A percentile compares a stretch with the other conserved stretches of the same genome.
phyloP scores from a whole-genome alignment of 1,140 invertebrate species.

The Drosophila mauritiana region DNA sequence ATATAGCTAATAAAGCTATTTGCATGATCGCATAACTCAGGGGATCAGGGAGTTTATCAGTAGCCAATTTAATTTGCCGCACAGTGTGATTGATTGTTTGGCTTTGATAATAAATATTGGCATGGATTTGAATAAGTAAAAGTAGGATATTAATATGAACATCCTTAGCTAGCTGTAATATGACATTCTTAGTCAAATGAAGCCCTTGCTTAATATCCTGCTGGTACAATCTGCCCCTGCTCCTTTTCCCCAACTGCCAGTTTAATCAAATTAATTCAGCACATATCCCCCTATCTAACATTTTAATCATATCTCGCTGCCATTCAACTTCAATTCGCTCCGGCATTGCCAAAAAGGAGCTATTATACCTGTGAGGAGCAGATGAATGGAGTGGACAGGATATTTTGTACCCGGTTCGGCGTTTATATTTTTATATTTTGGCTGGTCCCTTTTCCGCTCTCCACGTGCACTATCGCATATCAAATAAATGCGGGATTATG shows the following conservation, averaged over 20 bases:
- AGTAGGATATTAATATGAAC: too few relatives aligned
- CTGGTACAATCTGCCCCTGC: not conserved
- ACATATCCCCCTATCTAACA: constrained; percentile 42
- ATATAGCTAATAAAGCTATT: not conserved
- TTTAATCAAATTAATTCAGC: constrained; percentile 54
- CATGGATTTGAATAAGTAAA: too few relatives aligned
- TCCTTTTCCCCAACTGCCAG: not conserved
- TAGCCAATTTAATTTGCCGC: not conserved
- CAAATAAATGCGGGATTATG: constrained; percentile 84
- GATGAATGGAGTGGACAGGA: constrained; percentile 39
- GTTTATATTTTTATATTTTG: constrained; percentile 23
- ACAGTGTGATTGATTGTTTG: not conserved
- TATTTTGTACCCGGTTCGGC: constrained; percentile 40
- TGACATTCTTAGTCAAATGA: too few relatives aligned
- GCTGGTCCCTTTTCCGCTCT: constrained; percentile 29
- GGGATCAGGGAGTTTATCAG: not conserved
- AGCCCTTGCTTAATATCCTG: too few relatives aligned
- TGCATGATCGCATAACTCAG: not conserved
- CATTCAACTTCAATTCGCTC: constrained; percentile 50
- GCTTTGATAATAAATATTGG: too few relatives aligned
- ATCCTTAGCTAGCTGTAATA: too few relatives aligned
- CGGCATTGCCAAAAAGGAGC: constrained; percentile 24
- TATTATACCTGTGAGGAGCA: constrained; percentile 28
- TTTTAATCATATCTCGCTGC: constrained; percentile 48
- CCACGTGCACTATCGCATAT: constrained; percentile 76